phyloP scores from a whole-genome alignment of 2,888 invertebrate genomes.

The Lithosia quadra region DNA sequence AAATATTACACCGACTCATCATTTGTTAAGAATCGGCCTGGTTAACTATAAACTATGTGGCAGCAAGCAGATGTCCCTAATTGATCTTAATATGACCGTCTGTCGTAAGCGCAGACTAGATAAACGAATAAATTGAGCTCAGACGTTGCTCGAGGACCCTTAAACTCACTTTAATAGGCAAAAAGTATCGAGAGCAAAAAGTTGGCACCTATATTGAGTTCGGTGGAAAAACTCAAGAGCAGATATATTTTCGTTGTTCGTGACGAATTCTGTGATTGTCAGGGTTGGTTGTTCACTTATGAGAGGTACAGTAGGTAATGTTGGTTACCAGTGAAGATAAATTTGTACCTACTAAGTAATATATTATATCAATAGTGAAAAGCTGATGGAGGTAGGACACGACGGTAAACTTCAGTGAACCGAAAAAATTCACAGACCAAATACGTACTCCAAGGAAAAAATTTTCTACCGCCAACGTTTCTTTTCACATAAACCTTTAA shows the following conservation, averaged over 20 bases:
- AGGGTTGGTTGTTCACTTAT: neutral
- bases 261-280: neutral
- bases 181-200: neutral
- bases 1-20: neutral
- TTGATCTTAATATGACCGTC: conserved; percentile 49
- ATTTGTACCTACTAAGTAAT: no score
- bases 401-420: no score
- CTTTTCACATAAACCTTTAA: conserved; percentile 21
- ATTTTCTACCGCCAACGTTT: neutral
- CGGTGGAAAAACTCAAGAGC: neutral
- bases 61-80: conserved; percentile 50
- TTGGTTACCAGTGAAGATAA: neutral
- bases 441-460: neutral
- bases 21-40: neutral
- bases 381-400: no score
- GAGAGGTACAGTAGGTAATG: no score
- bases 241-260: neutral
- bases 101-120: conserved; percentile 27
- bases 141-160: conserved; percentile 12
- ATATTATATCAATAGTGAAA: no score
- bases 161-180: neutral
- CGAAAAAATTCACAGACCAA: neutral
- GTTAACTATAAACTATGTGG: conserved; percentile 30
- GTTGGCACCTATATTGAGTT: neutral
- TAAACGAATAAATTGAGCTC: conserved; percentile 25